Evolutionary conservation across 2,797 vertebrate genomes (phyloP), one percentile per base, ranked within the genome.

Genomic region (Cheracebus regulus): DNA sequence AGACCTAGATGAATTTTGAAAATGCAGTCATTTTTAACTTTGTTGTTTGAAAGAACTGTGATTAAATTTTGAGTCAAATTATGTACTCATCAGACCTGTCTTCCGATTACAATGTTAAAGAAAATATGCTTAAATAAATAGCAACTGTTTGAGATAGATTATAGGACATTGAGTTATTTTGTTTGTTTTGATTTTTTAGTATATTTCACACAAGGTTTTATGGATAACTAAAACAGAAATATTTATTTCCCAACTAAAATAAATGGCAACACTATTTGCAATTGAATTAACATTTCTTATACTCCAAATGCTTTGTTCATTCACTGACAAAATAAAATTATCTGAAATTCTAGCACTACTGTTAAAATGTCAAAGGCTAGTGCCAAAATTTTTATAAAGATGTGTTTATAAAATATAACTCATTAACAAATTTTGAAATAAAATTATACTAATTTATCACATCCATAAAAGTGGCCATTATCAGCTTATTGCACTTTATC

Each of bases 101-200:
- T 50, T 93, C 79, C 41, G 44, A 20, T 39, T 9, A 36, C 9
- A 80, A 57, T 80, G 12, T 24, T 84, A 90, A 91, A 88, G 57
- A 97, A 97, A 90, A 90, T 90, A 36, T 26, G 28, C 30, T 84
- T 93, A 79, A 94, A 55, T 67, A 92, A 97, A 93, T 19, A 87
- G 1, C 84, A 39, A 94, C 26, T 93, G 28, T 28, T 95, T 90
- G 39, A 95, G 22, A 92, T 6, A 13, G 0, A 11, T 93, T 79
- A 39, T 30, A 55, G 73, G 15, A 79, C 87, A 88, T 7, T 2
- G 8, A 20, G 70, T 75, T 86, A 64, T 44, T 57, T 39, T 78
- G 8, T 52, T 72, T 96, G 11, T 76, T 94, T 93, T 72, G 9
- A 75, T 36, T n/a, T 93, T 81, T 83, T 70, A 79, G 39, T 64